phyloP scores from a whole-genome alignment of 2,888 invertebrate species.

The Yponomeuta malinellus region DNA sequence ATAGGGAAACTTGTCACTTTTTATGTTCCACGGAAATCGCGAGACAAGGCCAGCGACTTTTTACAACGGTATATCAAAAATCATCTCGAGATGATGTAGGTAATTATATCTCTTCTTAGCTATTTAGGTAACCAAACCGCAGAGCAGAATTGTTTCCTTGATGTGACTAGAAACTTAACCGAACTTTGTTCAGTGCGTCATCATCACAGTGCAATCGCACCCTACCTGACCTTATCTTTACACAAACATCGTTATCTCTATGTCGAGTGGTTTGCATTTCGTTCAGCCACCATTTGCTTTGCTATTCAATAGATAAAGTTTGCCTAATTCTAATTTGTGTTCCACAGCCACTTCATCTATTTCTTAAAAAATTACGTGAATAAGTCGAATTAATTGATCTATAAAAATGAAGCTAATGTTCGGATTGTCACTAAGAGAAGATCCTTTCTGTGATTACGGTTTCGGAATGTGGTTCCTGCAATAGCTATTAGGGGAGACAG shows the following conservation, averaged over 20 bases:
- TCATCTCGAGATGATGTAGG: background rate
- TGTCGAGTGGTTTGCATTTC: conserved; percentile 19
- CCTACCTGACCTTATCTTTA: conserved; percentile 32
- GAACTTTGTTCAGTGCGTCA: conserved; percentile 24
- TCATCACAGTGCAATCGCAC: conserved; percentile 22
- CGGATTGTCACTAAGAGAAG: conserved; percentile 17
- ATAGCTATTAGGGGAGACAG: conserved; percentile 36
- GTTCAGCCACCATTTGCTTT: conserved; percentile 17
- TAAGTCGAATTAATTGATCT: background rate
- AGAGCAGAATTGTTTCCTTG: background rate
- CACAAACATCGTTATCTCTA: conserved; percentile 29
- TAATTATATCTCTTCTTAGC: background rate
- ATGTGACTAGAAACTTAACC: background rate
- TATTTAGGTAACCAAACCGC: background rate
- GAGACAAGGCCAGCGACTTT: conserved; percentile 1
- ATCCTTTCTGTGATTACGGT: conserved; percentile 29
- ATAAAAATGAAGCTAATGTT: conserved; percentile 2
- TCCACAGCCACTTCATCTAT: background rate
- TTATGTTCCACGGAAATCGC: background rate
- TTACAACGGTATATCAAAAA: background rate
- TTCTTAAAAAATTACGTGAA: background rate
- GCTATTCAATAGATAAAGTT: conserved; percentile 7
- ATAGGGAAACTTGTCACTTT: conserved; percentile 1
- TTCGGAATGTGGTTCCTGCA: conserved; percentile 33
- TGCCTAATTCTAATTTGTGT: background rate